A percentile compares a stretch with the other conserved stretches of the same genome.
phyloP scores from a whole-genome alignment of 2,888 invertebrate species.

The Octonoba sinensis region DNA sequence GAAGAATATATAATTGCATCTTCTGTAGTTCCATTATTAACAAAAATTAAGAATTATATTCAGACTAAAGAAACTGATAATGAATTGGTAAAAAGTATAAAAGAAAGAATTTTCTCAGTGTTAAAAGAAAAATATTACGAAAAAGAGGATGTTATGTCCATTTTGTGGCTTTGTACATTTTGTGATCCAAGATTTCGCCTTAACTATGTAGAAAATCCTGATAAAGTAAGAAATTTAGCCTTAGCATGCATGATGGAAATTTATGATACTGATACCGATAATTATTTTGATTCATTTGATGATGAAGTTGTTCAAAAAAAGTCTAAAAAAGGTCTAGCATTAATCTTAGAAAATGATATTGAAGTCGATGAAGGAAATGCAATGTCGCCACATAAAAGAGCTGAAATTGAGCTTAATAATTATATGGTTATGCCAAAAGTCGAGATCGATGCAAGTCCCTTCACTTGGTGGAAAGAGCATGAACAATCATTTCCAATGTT shows the following conservation, averaged over 20 bases:
- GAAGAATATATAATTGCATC: slow-evolving; percentile 5
- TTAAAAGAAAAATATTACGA: background rate
- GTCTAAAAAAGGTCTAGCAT: background rate
- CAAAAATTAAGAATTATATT: background rate
- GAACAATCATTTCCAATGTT: slow-evolving; percentile 4
- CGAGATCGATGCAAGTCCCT: background rate
- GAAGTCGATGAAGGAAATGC: background rate
- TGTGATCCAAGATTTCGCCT: slow-evolving; percentile 11
- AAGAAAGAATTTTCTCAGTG: background rate
- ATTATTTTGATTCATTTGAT: background rate
- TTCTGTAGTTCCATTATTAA: background rate
- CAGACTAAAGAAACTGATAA: background rate
- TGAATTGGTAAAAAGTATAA: background rate
- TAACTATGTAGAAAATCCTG: background rate
- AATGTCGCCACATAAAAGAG: background rate
- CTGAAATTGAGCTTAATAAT: slow-evolving; percentile 6
- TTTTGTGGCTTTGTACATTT: background rate
- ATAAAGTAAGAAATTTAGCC: background rate
- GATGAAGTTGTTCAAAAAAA: background rate
- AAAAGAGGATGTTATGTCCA: background rate
- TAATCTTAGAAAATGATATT: background rate
- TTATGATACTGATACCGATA: background rate
- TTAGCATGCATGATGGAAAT: background rate
- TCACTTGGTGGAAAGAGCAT: background rate
- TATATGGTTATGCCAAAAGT: slow-evolving; percentile 6